Conservation (phyloP, 2,888 invertebrate genomes). For the Andrena haemorrhoa region DNA sequence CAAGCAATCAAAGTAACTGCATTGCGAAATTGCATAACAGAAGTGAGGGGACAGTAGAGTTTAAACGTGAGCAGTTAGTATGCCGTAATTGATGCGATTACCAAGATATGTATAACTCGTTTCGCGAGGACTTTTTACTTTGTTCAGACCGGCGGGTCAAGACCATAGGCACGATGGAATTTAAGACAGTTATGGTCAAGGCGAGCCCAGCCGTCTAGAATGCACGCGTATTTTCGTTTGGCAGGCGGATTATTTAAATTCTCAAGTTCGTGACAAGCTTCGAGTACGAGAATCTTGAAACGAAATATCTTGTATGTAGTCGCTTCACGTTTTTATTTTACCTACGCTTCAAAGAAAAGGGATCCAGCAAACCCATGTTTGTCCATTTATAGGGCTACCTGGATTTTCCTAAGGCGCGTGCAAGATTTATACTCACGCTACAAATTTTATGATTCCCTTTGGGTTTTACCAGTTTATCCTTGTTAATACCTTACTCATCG, state of each 20-base stretch:
- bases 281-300: background rate
- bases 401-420: background rate
- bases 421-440: background rate
- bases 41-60: conserved; percentile 4
- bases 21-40: conserved; percentile 17
- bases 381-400: background rate
- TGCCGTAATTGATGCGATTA: conserved; percentile 37
- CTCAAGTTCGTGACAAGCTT: background rate
- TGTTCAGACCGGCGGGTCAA: conserved; percentile 35
- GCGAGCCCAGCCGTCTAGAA: background rate
- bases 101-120: conserved; percentile 40
- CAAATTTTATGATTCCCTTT: conserved; percentile 5
- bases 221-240: background rate
- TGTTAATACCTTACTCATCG: background rate
- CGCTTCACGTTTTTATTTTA: background rate
- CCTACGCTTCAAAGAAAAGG: background rate
- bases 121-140: conserved; percentile 34
- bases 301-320: background rate
- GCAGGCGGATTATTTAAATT: background rate
- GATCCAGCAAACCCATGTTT: background rate
- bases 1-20: background rate
- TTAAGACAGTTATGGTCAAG: conserved; percentile 18
- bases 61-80: conserved; percentile 12
- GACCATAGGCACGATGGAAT: conserved; percentile 34
- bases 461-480: conserved; percentile 14